Evolutionary conservation across 2,888 invertebrate species (phyloP), one percentile per base, ranked within the genome.

Genomic region (Cenopis cana): DNA sequence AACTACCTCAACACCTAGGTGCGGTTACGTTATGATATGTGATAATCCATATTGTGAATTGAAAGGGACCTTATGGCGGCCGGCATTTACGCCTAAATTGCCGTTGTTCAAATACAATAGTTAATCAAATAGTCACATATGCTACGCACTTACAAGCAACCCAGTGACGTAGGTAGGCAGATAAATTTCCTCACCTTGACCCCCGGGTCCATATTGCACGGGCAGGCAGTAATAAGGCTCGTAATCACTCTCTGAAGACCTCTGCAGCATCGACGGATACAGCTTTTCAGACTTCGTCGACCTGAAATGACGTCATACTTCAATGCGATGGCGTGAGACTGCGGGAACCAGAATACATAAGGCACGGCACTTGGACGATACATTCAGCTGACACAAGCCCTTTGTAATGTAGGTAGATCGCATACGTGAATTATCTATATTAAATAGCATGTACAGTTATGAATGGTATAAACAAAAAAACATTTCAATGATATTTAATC

Each of bases 281-380:
- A 98, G 94, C 91, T 98, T 98, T 89, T 98, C 98, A 11, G 98
- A 98, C 91, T 98, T 98, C 18, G 98, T 98, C 54, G 98, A 98
- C 90, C 98, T 98, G 95, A 10, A 89, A 89, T 36, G 14, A 59
- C 36, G 66, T 49, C 46, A 60, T 46, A 69, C 66, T 60, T 72
- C 2, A 60, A 54, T 20, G 29, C 17, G 12, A 17, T 17, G 38
- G 18, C n/a, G 36, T 8, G 4, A 24, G 36, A 12, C n/a, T 20
- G 14, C 24, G 20, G 59, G 11, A 12, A 59, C 17, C 12, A 24
- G 59, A 50, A 49, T 59, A 68, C 61, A 56, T 46, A 46, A 54
- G 70, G 67, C 61, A 60, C 68, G 54, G 68, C 64, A 71, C 70
- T 56, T 59, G 46, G 49, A 70, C 71, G 74, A 74, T 75, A 82